These are phyloP conservation scores for Scaptomyza reducta DNA, from an alignment of 2,888 invertebrate genomes.

Conservation along the genomic window DNA sequence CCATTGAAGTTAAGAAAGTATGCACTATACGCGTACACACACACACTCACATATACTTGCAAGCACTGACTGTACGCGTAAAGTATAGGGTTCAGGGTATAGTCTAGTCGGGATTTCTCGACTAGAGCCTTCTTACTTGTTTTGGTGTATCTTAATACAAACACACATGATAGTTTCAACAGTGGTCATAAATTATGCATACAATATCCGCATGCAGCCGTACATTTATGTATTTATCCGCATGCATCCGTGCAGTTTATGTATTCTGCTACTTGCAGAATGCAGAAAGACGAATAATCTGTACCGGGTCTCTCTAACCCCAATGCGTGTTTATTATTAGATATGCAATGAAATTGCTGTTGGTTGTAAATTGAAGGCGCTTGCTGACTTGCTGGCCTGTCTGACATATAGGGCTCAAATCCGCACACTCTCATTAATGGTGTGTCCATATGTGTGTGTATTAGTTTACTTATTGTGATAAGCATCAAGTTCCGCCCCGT, in stretches of 20 bases:
- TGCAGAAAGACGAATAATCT: neutral
- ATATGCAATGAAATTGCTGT: slow-evolving; percentile 39
- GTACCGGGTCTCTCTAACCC: neutral
- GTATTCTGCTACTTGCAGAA: slow-evolving; percentile 19
- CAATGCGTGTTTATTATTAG: slow-evolving; percentile 46
- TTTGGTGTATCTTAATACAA: no score
- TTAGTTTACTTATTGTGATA: slow-evolving; percentile 38
- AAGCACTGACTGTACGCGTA: no score
- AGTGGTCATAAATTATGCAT: slow-evolving; percentile 35
- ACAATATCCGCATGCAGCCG: neutral
- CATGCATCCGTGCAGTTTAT: neutral
- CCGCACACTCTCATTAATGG: slow-evolving; percentile 12
- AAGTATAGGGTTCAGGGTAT: no score
- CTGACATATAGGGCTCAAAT: slow-evolving; percentile 14
- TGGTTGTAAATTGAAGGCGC: slow-evolving; percentile 23
- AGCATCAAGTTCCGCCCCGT: slow-evolving; percentile 1
- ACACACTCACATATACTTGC: no score
- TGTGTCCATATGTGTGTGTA: neutral
- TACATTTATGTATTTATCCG: no score
- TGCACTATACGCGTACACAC: no score
- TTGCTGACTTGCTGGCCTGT: slow-evolving; percentile 26
- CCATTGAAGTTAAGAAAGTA: no score
- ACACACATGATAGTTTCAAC: slow-evolving; percentile 4
- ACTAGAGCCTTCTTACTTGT: no score
- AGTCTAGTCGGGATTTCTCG: no score